Conservation (phyloP, 2,113 vertebrate species). For the Plecotus auritus region DNA sequence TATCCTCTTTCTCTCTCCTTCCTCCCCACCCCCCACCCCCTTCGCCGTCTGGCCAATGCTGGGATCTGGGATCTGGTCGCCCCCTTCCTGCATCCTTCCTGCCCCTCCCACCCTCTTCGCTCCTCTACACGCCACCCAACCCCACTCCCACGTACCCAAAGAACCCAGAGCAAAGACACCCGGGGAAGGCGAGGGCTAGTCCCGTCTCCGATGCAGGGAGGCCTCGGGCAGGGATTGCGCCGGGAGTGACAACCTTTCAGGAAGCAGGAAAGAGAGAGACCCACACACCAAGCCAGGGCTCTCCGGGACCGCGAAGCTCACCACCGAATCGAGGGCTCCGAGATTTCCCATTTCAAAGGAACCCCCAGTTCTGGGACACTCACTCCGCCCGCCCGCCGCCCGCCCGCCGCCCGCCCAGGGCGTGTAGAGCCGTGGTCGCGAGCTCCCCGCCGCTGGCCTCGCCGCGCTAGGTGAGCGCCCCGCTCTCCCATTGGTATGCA, state of each 20-base stretch:
- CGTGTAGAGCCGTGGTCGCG: background rate
- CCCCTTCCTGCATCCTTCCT: conserved; percentile 40
- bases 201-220: background rate
- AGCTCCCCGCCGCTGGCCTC: background rate
- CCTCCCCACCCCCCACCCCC: background rate
- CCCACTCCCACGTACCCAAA: conserved; percentile 31
- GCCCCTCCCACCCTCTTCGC: background rate
- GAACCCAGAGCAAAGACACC: conserved; percentile 52
- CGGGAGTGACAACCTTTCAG: conserved; percentile 43
- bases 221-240: conserved; percentile 46
- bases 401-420: background rate
- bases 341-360: background rate
- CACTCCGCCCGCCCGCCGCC: background rate
- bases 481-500: conserved; percentile 18
- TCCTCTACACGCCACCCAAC: background rate
- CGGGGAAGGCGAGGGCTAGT: background rate
- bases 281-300: background rate
- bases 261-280: background rate
- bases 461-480: conserved; percentile 35
- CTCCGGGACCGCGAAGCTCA: background rate
- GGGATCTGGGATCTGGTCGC: conserved; percentile 46
- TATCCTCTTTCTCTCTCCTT: background rate
- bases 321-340: background rate
- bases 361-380: conserved; percentile 29
- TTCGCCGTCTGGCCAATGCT: conserved; percentile 59